Base-by-base conservation (phyloP, 2,797 vertebrate genomes). In the Catharus ustulatus region DNA sequence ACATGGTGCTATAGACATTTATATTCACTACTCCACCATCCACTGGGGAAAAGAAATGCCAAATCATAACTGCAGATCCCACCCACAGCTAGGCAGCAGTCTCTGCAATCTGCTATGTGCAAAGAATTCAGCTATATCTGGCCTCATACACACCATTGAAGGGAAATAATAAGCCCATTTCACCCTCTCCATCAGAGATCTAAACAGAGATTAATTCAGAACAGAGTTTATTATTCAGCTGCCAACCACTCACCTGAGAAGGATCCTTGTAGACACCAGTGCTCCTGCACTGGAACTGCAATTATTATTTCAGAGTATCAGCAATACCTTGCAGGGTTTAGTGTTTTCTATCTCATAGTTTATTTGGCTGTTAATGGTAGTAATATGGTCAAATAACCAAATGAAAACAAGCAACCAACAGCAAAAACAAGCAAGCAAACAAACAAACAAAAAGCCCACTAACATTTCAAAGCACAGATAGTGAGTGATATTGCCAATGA, bases 381-480 rank as follows among this genome's bases (percentile, higher is more conserved):
- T 43, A 23, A 12, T 87, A 26, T 72, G 64, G 75, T 84, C 34
- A 94, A 94, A 90, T 51, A 95, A 76, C 29, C 13, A 80, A 87
- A 83, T 16, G 10, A 46, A 73, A 84, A 63, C 26, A 42, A 78
- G 36, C 42, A 78, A 26, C 21, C 34, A 36, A 42, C 24, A 77
- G 21, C 8, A 42, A 48, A 63, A 86, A 42, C 30, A 86, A 55
- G 30, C 13, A 62, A 62, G 7, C 17, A 77, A 81, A 27, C 6
- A 49, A 66, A 61, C 17, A 74, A 69, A n/a, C 10, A 55, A 24
- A 74, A 75, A 86, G 11, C 3, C 36, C 5, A 87, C 55, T 63
- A 89, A 30, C 38, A 74, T 95, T 96, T 93, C 93, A 96, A 96
- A 91, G 81, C 32, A 51, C 52, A 84, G 66, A 89, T 68, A 87